A percentile compares a stretch with the other conserved stretches of the same genome.
Conservation (phyloP, 2,888 invertebrate species). For the Dastarcus helophoroides region DNA sequence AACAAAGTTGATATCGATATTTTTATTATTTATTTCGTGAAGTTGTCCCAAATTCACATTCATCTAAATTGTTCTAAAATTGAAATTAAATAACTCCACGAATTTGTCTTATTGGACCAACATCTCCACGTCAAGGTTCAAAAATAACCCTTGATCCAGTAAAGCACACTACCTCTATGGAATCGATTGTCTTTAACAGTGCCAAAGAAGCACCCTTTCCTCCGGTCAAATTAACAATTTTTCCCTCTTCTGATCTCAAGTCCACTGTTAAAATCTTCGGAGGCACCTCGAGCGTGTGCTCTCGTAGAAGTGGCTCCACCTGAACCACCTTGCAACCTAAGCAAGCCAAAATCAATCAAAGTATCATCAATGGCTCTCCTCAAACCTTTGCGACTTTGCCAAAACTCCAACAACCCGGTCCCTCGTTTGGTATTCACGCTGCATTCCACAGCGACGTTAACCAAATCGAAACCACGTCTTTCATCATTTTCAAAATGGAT, state of each 20-base stretch:
- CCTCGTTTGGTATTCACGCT: constrained; percentile 32
- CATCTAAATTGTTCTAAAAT: too few species aligned
- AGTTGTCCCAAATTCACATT: too few species aligned
- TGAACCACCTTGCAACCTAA: constrained; percentile 7
- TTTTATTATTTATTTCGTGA: too few species aligned
- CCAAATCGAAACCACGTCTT: constrained; percentile 20
- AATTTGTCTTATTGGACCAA: too few species aligned
- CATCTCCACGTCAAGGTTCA: too few species aligned
- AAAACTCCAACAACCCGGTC: constrained; percentile 32
- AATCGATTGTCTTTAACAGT: constrained; percentile 40
- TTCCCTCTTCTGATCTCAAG: constrained; percentile 41
- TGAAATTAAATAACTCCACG: too few species aligned
- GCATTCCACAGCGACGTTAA: constrained; percentile 23
- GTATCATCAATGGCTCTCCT: neutral
- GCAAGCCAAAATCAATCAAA: neutral
- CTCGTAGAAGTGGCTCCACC: constrained; percentile 18
- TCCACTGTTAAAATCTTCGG: constrained; percentile 19
- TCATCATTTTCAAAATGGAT: constrained; percentile 14
- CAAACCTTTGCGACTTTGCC: constrained; percentile 27
- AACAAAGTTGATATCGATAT: too few species aligned
- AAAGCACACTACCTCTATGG: constrained; percentile 38
- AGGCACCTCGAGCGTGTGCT: constrained; percentile 14
- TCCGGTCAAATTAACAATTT: constrained; percentile 50
- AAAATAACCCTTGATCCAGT: too few species aligned
- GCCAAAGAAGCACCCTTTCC: constrained; percentile 73